These are phyloP conservation scores for Ctena decussata DNA, from an alignment of 2,888 invertebrate genomes.

Conservation along the genomic window DNA sequence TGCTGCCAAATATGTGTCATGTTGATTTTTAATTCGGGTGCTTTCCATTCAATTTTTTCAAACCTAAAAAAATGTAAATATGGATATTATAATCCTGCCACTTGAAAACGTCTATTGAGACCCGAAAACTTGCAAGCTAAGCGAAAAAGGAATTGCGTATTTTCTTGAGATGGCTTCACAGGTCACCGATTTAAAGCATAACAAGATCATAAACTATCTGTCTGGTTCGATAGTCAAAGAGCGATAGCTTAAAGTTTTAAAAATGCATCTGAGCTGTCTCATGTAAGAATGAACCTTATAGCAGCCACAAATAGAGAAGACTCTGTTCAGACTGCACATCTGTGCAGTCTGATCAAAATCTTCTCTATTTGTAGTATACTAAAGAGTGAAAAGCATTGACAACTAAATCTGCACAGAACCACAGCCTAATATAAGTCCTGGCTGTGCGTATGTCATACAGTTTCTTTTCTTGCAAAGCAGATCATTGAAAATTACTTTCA, in stretches of 20 bases:
- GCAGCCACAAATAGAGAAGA: too few relatives aligned
- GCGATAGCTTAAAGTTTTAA: background rate
- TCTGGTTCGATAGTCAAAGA: background rate
- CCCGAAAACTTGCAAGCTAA: background rate
- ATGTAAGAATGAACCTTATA: too few relatives aligned
- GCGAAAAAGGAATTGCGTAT: constrained; percentile 5
- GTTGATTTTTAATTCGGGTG: background rate
- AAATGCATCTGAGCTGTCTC: too few relatives aligned
- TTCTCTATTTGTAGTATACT: too few relatives aligned
- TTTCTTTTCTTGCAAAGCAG: too few relatives aligned
- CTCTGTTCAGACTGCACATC: too few relatives aligned
- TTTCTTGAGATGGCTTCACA: background rate
- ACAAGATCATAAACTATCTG: background rate
- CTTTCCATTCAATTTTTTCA: background rate
- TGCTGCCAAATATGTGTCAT: background rate
- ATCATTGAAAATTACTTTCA: too few relatives aligned
- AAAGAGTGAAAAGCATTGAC: too few relatives aligned
- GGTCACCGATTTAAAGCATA: background rate
- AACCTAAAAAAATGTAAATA: background rate
- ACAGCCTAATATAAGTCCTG: too few relatives aligned
- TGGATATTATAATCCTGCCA: background rate
- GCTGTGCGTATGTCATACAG: too few relatives aligned
- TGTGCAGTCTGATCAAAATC: too few relatives aligned
- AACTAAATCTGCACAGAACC: too few relatives aligned
- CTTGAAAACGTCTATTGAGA: background rate